Conservation (phyloP, 2,888 invertebrate genomes). For the Steinernema scapterisci region DNA sequence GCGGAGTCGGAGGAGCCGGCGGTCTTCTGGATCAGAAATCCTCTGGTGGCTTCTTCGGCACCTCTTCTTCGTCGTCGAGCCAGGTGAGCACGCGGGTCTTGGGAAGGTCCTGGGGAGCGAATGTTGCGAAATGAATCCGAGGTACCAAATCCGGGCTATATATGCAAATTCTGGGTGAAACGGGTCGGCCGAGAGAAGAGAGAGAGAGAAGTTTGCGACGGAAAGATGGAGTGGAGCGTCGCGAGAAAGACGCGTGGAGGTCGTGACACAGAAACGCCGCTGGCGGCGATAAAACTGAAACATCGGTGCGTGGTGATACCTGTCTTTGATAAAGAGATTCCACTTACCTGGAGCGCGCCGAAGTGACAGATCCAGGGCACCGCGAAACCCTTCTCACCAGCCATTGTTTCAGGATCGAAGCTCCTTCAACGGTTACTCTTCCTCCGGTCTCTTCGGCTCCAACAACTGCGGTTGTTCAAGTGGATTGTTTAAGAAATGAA, state of each 20-base stretch:
- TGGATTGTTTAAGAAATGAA: conserved; percentile 46
- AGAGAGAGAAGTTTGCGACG: conserved; percentile 20
- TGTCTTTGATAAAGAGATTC: conserved; percentile 26
- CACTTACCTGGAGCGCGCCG: background rate
- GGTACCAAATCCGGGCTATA: background rate
- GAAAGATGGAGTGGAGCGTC: background rate
- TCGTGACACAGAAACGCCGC: conserved; percentile 33
- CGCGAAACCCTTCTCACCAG: conserved; percentile 9
- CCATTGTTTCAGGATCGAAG: conserved; percentile 36
- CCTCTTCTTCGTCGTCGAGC: conserved; percentile 26
- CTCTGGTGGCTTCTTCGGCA: conserved; percentile 28
- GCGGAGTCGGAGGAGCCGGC: conserved; percentile 61
- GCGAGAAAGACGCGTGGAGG: conserved; percentile 30
- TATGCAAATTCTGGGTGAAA: conserved; percentile 7
- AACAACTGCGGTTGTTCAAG: conserved; percentile 46
- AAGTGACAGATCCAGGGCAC: conserved; percentile 11
- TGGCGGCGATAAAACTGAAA: conserved; percentile 32
- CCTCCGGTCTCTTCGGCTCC: conserved; percentile 47
- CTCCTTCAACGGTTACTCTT: conserved; percentile 44
- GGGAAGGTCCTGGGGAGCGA: background rate
- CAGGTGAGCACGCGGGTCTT: conserved; percentile 45
- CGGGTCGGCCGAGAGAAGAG: conserved; percentile 8
- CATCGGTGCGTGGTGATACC: conserved; percentile 32
- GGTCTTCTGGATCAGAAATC: conserved; percentile 42
- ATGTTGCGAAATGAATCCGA: conserved; percentile 18